A percentile compares a stretch with the other conserved stretches of the same genome.
Evolutionary conservation across 1,140 invertebrate species (phyloP).

Genomic region (Diachasmimorpha longicaudata): DNA sequence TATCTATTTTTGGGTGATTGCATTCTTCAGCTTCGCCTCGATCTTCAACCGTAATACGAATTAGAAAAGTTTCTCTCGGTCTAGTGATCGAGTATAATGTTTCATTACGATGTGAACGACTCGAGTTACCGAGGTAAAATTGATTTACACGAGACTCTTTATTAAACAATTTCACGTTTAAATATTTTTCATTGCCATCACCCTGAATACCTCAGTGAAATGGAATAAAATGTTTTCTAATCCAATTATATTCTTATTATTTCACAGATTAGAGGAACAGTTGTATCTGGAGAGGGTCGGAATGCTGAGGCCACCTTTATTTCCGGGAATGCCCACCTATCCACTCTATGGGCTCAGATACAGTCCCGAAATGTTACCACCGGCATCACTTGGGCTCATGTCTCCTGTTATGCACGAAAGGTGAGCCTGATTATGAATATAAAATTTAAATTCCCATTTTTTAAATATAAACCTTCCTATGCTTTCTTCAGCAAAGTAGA

Average conservation of each 20-base stretch:
- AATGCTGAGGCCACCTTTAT: constrained; percentile 71
- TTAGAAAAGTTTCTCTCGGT: too few relatives aligned
- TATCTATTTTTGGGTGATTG: too few relatives aligned
- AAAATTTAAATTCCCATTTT: too few relatives aligned
- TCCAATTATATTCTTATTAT: neutral
- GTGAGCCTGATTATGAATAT: constrained; percentile 44
- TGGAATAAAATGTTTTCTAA: neutral
- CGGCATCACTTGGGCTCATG: constrained; percentile 61
- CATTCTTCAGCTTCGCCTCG: too few relatives aligned
- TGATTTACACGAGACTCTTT: neutral
- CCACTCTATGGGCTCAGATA: constrained; percentile 65
- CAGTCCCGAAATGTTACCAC: constrained; percentile 64
- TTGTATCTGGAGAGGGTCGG: constrained; percentile 78
- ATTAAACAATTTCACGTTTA: neutral
- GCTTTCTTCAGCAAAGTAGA: too few relatives aligned
- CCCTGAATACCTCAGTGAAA: neutral
- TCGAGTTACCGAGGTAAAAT: neutral
- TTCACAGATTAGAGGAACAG: constrained; percentile 73
- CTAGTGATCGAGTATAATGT: too few relatives aligned
- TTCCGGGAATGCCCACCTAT: constrained; percentile 63
- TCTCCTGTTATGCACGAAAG: constrained; percentile 68
- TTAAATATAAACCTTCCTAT: too few relatives aligned
- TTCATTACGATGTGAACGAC: too few relatives aligned
- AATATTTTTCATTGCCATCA: neutral
- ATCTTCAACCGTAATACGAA: too few relatives aligned